Percentiles rank a stretch among this genome's conserved stretches.
Evolutionary conservation across 2,113 vertebrate genomes (phyloP).

Genomic region (Hydropotes inermis): DNA sequence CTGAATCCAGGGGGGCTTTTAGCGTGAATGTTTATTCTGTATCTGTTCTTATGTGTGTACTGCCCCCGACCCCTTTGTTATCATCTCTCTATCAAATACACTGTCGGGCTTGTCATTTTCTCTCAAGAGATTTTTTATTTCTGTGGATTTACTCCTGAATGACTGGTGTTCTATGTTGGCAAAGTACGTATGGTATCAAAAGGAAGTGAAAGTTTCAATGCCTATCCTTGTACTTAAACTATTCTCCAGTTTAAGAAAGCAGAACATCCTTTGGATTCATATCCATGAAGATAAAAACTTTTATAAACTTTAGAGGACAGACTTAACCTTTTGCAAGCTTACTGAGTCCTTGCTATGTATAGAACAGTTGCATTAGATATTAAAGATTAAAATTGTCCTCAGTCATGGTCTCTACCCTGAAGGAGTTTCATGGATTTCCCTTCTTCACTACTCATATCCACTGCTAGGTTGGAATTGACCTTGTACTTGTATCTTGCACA

Average conservation of each 20-base stretch:
- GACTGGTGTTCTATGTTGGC: neutral
- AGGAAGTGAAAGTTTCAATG: neutral
- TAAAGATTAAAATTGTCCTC: neutral
- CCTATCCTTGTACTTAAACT: constrained; percentile 6
- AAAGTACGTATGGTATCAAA: neutral
- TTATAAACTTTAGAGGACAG: neutral
- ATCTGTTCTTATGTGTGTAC: neutral
- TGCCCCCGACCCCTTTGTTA: neutral
- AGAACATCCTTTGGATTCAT: neutral
- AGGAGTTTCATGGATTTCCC: neutral
- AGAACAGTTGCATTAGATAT: neutral
- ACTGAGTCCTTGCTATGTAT: neutral
- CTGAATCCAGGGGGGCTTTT: neutral
- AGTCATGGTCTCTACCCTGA: neutral
- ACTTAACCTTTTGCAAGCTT: neutral
- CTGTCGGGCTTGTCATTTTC: neutral
- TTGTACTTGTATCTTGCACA: neutral
- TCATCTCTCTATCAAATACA: neutral
- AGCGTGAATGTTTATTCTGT: neutral
- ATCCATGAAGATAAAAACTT: neutral
- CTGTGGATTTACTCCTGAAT: neutral
- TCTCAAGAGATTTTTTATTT: neutral
- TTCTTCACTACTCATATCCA: neutral
- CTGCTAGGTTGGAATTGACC: neutral
- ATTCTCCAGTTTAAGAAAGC: constrained; percentile 36